These are phyloP conservation scores for Erebia aethiops DNA, from an alignment of 2,888 invertebrate species.

Conservation along the genomic window DNA sequence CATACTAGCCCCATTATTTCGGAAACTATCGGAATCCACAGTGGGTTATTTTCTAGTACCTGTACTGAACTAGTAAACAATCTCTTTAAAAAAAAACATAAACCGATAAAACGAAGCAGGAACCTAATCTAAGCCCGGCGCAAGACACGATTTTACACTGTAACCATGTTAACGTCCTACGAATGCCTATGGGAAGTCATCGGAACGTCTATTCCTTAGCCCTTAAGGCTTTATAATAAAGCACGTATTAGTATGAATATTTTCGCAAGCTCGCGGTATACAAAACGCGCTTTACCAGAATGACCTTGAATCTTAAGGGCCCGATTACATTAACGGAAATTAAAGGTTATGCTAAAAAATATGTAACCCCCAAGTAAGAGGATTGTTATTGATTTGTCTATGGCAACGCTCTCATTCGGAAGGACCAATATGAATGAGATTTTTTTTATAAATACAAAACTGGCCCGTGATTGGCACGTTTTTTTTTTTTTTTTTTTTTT, in stretches of 20 bases:
- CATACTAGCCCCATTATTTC: too few relatives aligned
- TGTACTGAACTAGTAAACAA: neutral
- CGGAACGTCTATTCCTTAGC: slow-evolving; percentile 11
- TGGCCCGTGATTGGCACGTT: too few relatives aligned
- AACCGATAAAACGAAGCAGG: slow-evolving; percentile 31
- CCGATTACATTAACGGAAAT: slow-evolving; percentile 9
- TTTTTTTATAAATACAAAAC: too few relatives aligned
- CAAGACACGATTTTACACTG: slow-evolving; percentile 38
- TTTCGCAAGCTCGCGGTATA: slow-evolving; percentile 7
- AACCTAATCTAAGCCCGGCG: slow-evolving; percentile 32
- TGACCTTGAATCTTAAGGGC: slow-evolving; percentile 39
- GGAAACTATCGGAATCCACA: neutral
- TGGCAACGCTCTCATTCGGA: too few relatives aligned
- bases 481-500: too few relatives aligned
- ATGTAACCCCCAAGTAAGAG: too few relatives aligned
- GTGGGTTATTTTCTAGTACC: neutral
- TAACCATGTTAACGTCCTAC: slow-evolving; percentile 29
- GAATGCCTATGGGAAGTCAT: slow-evolving; percentile 21
- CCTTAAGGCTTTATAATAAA: slow-evolving; percentile 19
- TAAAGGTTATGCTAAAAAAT: too few relatives aligned
- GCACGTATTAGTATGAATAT: slow-evolving; percentile 16
- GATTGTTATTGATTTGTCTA: too few relatives aligned
- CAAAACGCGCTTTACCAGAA: slow-evolving; percentile 28
- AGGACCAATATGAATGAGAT: too few relatives aligned
- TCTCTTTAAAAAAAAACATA: slow-evolving; percentile 25